Conservation (phyloP, 92 coral and sea anemone species). For the Plumapathes pennacea region DNA sequence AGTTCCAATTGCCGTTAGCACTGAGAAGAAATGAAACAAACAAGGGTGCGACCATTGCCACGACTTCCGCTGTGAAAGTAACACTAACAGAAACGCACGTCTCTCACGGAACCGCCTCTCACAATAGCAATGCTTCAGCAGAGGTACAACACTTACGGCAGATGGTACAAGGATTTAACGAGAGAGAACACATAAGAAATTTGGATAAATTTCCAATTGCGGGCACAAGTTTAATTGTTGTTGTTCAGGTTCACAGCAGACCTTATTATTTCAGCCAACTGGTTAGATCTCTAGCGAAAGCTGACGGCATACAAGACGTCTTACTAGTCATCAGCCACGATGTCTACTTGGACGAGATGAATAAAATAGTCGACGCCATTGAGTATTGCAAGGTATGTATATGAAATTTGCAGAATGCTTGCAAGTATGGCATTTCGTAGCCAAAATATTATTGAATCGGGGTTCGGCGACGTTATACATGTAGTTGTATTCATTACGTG, state of each 20-base stretch:
- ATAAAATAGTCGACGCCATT: constrained; percentile 61
- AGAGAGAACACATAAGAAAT: constrained; percentile 50
- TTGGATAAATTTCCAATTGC: constrained; percentile 54
- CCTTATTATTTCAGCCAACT: constrained; percentile 77
- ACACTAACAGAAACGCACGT: not conserved
- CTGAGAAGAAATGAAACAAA: too few species aligned
- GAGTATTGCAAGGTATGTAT: constrained; percentile 93
- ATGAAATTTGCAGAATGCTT: too few species aligned
- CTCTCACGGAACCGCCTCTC: not conserved
- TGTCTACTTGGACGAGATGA: constrained; percentile 66
- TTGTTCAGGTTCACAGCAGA: constrained; percentile 89
- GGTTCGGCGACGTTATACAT: too few species aligned
- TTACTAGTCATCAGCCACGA: constrained; percentile 87
- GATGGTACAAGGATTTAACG: constrained; percentile 49
- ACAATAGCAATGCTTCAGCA: constrained; percentile 5
- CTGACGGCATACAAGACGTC: constrained; percentile 75
- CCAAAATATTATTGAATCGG: too few species aligned
- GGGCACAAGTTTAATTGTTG: constrained; percentile 62
- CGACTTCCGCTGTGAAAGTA: constrained; percentile 9
- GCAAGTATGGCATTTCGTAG: too few species aligned
- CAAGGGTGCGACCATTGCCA: too few species aligned
- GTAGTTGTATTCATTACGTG: too few species aligned
- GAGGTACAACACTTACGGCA: constrained; percentile 52
- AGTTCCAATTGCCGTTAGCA: too few species aligned
- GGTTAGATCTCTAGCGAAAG: constrained; percentile 61